Evolutionary conservation across 2,797 vertebrate genomes (phyloP).

Genomic region (Sebastes nivosus): DNA sequence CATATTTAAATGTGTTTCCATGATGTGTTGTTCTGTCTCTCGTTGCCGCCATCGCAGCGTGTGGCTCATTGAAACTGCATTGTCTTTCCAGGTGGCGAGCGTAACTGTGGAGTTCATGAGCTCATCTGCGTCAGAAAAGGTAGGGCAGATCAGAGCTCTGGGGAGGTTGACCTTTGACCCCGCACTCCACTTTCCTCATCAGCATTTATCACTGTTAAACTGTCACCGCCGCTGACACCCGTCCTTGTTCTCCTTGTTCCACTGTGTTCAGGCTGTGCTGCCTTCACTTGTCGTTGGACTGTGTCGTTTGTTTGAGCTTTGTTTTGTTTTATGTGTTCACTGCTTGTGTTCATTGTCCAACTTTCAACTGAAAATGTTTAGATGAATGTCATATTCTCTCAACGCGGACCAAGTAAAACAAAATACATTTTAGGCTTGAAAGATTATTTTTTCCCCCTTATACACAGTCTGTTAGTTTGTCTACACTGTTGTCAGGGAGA

Average conservation of each 20-base stretch:
- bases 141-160: slow-evolving; percentile 77
- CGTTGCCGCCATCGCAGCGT: slow-evolving; percentile 47
- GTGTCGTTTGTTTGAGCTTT: neutral
- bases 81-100: slow-evolving; percentile 92
- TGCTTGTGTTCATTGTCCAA: neutral
- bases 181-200: slow-evolving; percentile 8
- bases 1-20: slow-evolving; percentile 25
- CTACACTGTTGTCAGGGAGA: neutral
- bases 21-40: slow-evolving; percentile 25
- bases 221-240: neutral
- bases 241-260: neutral
- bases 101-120: slow-evolving; percentile 97
- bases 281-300: neutral
- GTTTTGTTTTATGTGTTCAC: neutral
- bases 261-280: neutral
- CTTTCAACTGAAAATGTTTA: neutral
- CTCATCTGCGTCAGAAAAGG: slow-evolving; percentile 98
- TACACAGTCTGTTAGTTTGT: neutral
- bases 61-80: slow-evolving; percentile 75
- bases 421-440: neutral
- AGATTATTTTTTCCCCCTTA: neutral
- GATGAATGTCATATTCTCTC: neutral
- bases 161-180: slow-evolving; percentile 28
- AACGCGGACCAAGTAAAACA: neutral
- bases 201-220: slow-evolving; percentile 3